Base-by-base conservation (phyloP, 2,113 vertebrate genomes). In the Dolichallabes microphthalmus region DNA sequence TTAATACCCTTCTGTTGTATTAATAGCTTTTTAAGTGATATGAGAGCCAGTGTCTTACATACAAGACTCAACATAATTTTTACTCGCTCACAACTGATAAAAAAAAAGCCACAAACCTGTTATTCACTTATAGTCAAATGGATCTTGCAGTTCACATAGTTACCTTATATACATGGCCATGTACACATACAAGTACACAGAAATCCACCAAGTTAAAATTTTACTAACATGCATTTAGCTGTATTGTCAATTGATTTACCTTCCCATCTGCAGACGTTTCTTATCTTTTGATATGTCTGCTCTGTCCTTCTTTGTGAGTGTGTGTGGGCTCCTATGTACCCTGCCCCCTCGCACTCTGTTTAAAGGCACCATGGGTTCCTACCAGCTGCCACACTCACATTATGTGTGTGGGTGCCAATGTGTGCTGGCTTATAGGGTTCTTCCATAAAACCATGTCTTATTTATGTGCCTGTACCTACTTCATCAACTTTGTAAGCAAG, bases 21-120 rank as follows among this genome's bases (percentile, higher is more conserved):
- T 84, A 85, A 89, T 87, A 75, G 50, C 74, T 75, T 80, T 85
- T 89, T 79, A 82, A 82, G 64, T 89, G 85, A 60, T 82, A 63
- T 81, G 55, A 83, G 19, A 50, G 77, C 66, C 82, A 58, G 63
- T 71, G 32, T 73, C 52, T 66, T 71, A 61, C 39, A 82, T 71
- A 85, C 25, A 50, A 30, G 12, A 39, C 57, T 32, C 19, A 50
- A 30, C 53, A 85, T 25, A 30, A 35, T 39, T 35, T 63, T 45
- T 50, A 50, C 15, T 52, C 19, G 17, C 4, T 39, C 68, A 39
- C 32, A 71, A 32, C 30, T 30, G 17, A 19, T 3, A 32, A 27
- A 32, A 69, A 22, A 19, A 35, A 39, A 45, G 1, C 45, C 68
- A 71, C 19, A 71, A 71, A 10, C 35, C 35, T 4, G 4, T 71